Base-by-base conservation (phyloP, 37 sponge, comb jelly and placozoan genomes). In the Hormiphora californensis region DNA sequence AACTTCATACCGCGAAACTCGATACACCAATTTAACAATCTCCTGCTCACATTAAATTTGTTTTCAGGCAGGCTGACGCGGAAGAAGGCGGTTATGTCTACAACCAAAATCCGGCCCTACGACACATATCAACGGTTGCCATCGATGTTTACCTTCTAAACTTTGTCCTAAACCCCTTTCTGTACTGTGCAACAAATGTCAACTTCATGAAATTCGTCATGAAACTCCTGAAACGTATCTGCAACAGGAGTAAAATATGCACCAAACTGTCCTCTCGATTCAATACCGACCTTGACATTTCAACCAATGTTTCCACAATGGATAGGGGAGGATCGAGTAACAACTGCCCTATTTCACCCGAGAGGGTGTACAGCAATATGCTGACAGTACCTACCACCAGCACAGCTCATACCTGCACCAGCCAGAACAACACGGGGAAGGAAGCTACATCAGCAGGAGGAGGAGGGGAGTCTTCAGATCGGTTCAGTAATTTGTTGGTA, bases 151-250 rank as follows among this genome's bases (percentile, higher is more conserved):
- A 73, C 81, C 81, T 73, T 3, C 81, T 73, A 12, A 73, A 73
- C 81, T 73, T 73, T 30, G 81, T 73, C 23, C 81, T 73, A n/a
- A 73, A 73, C 27, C 81, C 81, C 25, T 36, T 73, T 23, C 81
- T 73, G 27, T 73, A 73, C 81, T 36, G 81, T 28, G 35, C 43
- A 1, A 73, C 81, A 0, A 73, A 73, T 28, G 43, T 73, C 5
- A 73, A 73, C 38, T 73, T 73, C 44, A 73, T 73, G 81, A 73
- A 73, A 46, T 73, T 73, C 46, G 81, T 73, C 2, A 73, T 73
- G 2, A 73, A 73, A 30, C 81, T 73, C 46, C 40, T 73, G 0
- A 73, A 41, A 36, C 35, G 38, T 22, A 33, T 19, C 36, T 73
- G 41, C 44, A 73, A 36, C 25, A 33, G 43, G 0, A 41, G 21